phyloP scores from a whole-genome alignment of 2,113 vertebrate species.

The Danionella cerebrum region DNA sequence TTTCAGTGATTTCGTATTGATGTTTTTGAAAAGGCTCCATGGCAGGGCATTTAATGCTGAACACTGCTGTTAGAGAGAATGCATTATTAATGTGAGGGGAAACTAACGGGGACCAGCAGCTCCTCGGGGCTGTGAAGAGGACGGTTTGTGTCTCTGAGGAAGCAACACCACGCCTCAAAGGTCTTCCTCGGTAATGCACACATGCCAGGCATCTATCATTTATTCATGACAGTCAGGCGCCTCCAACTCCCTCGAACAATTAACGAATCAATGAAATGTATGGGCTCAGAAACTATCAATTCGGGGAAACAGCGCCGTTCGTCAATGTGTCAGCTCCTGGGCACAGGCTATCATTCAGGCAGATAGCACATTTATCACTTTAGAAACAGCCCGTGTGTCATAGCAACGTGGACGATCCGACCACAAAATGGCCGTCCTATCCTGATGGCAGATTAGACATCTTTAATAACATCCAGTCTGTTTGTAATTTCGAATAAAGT shows the following conservation, averaged over 20 bases:
- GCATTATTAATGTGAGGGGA: conserved; percentile 55
- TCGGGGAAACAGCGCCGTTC: conserved; percentile 45
- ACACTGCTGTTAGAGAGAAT: conserved; percentile 52
- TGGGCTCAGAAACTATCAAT: conserved; percentile 54
- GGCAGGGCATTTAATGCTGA: conserved; percentile 47
- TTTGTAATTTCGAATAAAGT: not conserved
- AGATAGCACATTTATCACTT: conserved; percentile 48
- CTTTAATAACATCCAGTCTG: not conserved
- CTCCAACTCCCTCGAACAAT: conserved; percentile 56
- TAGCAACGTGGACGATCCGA: conserved; percentile 31
- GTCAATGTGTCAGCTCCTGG: conserved; percentile 52
- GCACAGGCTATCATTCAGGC: conserved; percentile 48
- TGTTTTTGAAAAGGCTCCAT: conserved; percentile 38
- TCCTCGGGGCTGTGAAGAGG: conserved; percentile 38
- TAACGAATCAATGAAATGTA: conserved; percentile 62
- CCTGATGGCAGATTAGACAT: conserved; percentile 26
- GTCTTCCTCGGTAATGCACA: conserved; percentile 41
- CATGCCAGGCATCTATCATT: conserved; percentile 55
- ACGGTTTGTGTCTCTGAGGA: conserved; percentile 34
- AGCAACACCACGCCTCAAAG: conserved; percentile 32
- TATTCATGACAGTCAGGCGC: conserved; percentile 56
- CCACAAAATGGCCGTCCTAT: conserved; percentile 39
- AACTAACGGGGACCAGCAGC: conserved; percentile 43
- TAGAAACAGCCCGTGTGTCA: conserved; percentile 40
- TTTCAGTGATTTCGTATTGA: conserved; percentile 43